Evolutionary conservation across 2,797 vertebrate genomes (phyloP).

Genomic region (Gymnodraco acuticeps): DNA sequence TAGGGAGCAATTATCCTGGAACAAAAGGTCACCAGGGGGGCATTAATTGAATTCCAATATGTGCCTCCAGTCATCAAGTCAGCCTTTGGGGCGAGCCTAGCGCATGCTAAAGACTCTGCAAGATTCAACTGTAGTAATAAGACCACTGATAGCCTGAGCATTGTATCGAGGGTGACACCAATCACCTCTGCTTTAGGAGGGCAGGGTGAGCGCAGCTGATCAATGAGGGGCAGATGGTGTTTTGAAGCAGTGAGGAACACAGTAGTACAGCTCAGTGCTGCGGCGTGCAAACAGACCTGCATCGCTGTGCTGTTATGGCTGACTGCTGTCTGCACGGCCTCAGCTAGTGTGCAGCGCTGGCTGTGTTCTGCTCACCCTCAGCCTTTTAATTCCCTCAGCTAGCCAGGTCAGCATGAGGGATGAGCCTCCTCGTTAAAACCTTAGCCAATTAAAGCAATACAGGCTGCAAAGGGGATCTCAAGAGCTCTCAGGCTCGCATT

Average conservation of each 20-base stretch:
- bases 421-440: slow-evolving; percentile 83
- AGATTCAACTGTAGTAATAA: slow-evolving; percentile 66
- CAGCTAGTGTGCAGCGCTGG: slow-evolving; percentile 52
- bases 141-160: slow-evolving; percentile 55
- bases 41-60: slow-evolving; percentile 91
- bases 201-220: slow-evolving; percentile 61
- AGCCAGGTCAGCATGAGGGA: slow-evolving; percentile 85
- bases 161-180: slow-evolving; percentile 57
- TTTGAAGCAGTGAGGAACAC: slow-evolving; percentile 54
- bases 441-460: slow-evolving; percentile 85
- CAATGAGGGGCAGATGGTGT: slow-evolving; percentile 77
- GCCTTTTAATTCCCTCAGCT: slow-evolving; percentile 78
- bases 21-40: slow-evolving; percentile 85
- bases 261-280: slow-evolving; percentile 53
- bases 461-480: slow-evolving; percentile 69
- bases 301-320: slow-evolving; percentile 44
- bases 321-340: slow-evolving; percentile 59
- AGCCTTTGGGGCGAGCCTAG: slow-evolving; percentile 58
- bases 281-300: slow-evolving; percentile 48
- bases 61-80: slow-evolving; percentile 82
- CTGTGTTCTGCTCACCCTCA: slow-evolving; percentile 67
- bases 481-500: slow-evolving; percentile 81
- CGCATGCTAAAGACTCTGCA: slow-evolving; percentile 56
- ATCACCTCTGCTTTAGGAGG: slow-evolving; percentile 58
- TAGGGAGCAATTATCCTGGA: slow-evolving; percentile 87